A percentile compares a stretch with the other conserved stretches of the same genome.
These are phyloP conservation scores for Ursus arctos DNA, from an alignment of 2,113 vertebrate species.

Conservation along the genomic window DNA sequence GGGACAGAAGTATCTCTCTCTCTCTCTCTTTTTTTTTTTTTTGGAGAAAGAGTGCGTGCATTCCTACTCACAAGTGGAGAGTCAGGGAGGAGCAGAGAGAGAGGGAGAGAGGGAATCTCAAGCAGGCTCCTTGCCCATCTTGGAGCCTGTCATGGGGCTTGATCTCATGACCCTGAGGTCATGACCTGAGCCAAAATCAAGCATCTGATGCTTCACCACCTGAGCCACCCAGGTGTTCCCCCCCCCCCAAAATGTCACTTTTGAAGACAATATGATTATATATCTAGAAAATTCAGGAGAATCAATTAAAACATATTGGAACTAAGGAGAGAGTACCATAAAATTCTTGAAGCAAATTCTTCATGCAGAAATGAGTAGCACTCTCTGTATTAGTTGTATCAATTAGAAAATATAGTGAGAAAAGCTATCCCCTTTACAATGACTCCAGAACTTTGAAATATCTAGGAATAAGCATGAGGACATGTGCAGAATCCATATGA, in stretches of 20 bases:
- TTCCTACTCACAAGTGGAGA: not conserved
- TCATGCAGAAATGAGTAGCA: not conserved
- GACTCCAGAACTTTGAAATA: slow-evolving; percentile 17
- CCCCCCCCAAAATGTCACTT: not conserved
- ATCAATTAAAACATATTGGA: not conserved
- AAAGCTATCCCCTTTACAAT: not conserved
- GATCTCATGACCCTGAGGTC: not conserved
- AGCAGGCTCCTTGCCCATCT: not conserved
- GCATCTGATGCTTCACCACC: not conserved
- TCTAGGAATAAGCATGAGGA: not conserved
- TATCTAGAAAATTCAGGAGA: slow-evolving; percentile 1
- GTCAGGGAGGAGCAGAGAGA: not conserved
- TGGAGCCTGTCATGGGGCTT: not conserved
- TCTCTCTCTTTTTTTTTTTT: not conserved
- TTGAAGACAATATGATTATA: not conserved
- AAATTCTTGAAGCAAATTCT: not conserved
- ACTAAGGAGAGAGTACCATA: not conserved
- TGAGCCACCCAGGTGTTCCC: not conserved
- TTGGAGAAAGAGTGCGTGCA: not conserved
- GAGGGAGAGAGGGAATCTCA: not conserved
- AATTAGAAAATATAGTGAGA: not conserved
- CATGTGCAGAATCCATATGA: not conserved
- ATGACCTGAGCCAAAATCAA: not conserved
- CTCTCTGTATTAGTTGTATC: not conserved
- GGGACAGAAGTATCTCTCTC: not conserved